Evolutionary conservation across 2,113 vertebrate genomes (phyloP).

Genomic region (Camelus bactrianus): DNA sequence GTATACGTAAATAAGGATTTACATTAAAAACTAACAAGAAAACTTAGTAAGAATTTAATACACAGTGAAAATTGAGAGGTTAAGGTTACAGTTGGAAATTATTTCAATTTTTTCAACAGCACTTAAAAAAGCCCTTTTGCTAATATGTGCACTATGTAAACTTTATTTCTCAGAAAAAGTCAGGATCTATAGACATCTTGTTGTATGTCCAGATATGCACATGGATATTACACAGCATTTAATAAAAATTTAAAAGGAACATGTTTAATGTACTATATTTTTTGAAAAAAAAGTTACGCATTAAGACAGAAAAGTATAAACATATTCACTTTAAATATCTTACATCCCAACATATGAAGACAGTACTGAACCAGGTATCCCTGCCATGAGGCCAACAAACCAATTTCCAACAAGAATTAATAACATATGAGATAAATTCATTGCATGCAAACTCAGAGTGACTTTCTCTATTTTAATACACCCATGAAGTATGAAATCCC

Average conservation of each 20-base stretch:
- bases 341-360: not conserved
- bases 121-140: constrained; percentile 32
- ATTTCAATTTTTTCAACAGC: not conserved
- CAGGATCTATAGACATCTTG: not conserved
- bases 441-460: constrained; percentile 25
- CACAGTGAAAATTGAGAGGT: not conserved
- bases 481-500: not conserved
- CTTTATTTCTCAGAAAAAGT: constrained; percentile 49
- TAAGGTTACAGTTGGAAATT: constrained; percentile 32
- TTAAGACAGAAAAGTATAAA: constrained; percentile 39
- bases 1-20: constrained; percentile 55
- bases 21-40: constrained; percentile 49
- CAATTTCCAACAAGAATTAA: constrained; percentile 22
- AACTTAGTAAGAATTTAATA: not conserved
- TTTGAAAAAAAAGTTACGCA: not conserved
- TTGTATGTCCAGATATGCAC: not conserved
- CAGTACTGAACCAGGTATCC: not conserved
- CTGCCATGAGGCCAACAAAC: not conserved
- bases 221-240: not conserved
- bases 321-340: constrained; percentile 33
- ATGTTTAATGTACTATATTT: not conserved
- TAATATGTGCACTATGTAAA: not conserved
- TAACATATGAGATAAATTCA: constrained; percentile 50
- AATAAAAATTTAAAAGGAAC: constrained; percentile 40
- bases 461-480: constrained; percentile 15